Evolutionary conservation across 2,888 invertebrate species (phyloP).

Genomic region (Troides helena): DNA sequence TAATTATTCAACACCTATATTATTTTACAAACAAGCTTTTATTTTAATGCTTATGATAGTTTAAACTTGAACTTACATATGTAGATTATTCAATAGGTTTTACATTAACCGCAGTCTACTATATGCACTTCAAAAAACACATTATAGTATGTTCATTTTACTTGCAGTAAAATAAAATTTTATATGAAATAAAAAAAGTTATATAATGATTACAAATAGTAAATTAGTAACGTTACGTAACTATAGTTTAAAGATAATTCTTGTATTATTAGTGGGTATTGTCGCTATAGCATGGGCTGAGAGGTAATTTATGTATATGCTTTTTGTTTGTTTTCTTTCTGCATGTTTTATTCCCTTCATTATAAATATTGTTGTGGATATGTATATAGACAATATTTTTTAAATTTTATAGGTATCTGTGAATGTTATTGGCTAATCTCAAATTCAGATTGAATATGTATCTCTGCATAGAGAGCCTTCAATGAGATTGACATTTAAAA

Average conservation of each 20-base stretch:
- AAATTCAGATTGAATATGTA: slow-evolving; percentile 14
- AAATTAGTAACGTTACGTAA: not conserved
- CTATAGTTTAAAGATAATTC: not conserved
- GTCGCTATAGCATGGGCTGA: not conserved
- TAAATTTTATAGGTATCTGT: not conserved
- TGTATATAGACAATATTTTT: not conserved
- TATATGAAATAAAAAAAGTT: not conserved
- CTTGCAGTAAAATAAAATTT: too few relatives aligned
- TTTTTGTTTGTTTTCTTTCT: slow-evolving; percentile 22
- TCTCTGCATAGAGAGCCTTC: not conserved
- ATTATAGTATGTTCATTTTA: too few relatives aligned
- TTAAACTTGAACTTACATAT: too few relatives aligned
- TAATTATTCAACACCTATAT: slow-evolving; percentile 4
- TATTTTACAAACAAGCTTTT: not conserved
- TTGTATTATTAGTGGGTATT: not conserved
- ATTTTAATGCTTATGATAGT: too few relatives aligned
- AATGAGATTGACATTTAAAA: not conserved
- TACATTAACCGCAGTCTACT: too few relatives aligned
- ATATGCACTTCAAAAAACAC: not conserved
- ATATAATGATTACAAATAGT: not conserved
- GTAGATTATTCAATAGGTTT: too few relatives aligned
- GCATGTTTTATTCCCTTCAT: slow-evolving; percentile 13
- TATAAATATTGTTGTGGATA: not conserved
- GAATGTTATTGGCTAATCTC: not conserved
- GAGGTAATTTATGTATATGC: slow-evolving; percentile 10